Base-by-base conservation (phyloP, 2,113 vertebrate genomes). In the Mobula birostris region DNA sequence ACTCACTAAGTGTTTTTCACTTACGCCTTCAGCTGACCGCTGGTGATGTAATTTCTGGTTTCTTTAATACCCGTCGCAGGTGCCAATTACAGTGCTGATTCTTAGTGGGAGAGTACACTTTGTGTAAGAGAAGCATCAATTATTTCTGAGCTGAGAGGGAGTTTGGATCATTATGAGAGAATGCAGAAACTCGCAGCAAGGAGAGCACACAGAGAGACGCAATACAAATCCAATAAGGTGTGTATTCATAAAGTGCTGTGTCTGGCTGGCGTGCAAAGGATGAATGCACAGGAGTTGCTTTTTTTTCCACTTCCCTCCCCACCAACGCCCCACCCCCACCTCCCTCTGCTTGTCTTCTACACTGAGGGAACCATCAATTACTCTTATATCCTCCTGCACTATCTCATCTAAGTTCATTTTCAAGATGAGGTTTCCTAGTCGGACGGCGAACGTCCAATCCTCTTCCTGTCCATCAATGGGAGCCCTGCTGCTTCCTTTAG, bases 321-420 rank as follows among this genome's bases (percentile, higher is more conserved):
- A 97, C 95, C 96, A 66, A 66, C 63, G 96, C 95, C 95, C 95
- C 95, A 95, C 94, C 95, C 96, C 96, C 96, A 95, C 95, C 95
- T 8, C 63, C 63, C 63, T 66, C 63, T 66, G 63, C 63, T 66
- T 95, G 95, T 96, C 95, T 96, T 96, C 95, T 88, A 94, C 96
- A 96, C 96, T 98, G 97, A 98, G 98, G 98, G 97, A 98, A 97
- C 98, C 98, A 98, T 99, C 98, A 98, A 97, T 99, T 98, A 98
- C 97, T 96, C 97, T 98, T 98, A 98, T 98, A 98, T 98, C 98
- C 97, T 97, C 97, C 96, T 95, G 95, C 97, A 97, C 97, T 97
- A 97, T 98, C 97, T 98, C 97, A 97, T 97, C 97, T 96, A 96
- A 97, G 97, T 98, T 98, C 97, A 97, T 98, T 98, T 98, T 97